Base-by-base conservation (phyloP, 2,888 invertebrate species). In the Pyrochroa serraticornis region DNA sequence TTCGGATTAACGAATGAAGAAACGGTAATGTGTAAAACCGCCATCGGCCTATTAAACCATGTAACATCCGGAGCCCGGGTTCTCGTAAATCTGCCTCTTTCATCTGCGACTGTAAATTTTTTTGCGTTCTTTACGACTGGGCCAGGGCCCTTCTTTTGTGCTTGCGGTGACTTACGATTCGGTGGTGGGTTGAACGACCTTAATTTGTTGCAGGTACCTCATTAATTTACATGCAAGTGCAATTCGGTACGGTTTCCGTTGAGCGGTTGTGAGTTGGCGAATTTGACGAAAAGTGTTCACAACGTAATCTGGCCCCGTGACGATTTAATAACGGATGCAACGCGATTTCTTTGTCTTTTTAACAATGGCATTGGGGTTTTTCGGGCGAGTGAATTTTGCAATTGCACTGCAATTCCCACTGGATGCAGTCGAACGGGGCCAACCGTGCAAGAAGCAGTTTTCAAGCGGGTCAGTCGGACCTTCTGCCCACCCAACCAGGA, bases 161-260 rank as follows among this genome's bases (percentile, higher is more conserved):
- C n/a, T 35, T 35, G 3, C n/a, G 2, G 10, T 35, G 35, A 9
- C 10, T 35, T 9, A 8, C 39, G 8, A 39, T 39, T 12, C 13
- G 8, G 14, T 47, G 35, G 8, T 10, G 31, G 44, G 56, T 57
- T 42, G 57, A 46, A 57, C 49, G 51, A 31, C 42, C 50, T 35
- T 44, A 57, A 57, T 46, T 57, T 46, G 46, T 51, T 51, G 50
- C 57, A 57, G 57, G 57, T 57, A 57, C 39, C 35, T 50, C 50
- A 39, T 44, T 56, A 3, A 51, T 51, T 57, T 46, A 51, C 57
- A 57, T 57, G 51, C 57, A 57, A 57, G 32, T 51, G 51, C 51
- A 57, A 51, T 57, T 57, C 41, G 42, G 57, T 32, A 36, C 50
- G 47, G 47, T 54, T 39, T 42, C 46, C 39, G 45, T 44, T 31